phyloP scores from a whole-genome alignment of 2,888 invertebrate genomes.

The Julus scanicus region DNA sequence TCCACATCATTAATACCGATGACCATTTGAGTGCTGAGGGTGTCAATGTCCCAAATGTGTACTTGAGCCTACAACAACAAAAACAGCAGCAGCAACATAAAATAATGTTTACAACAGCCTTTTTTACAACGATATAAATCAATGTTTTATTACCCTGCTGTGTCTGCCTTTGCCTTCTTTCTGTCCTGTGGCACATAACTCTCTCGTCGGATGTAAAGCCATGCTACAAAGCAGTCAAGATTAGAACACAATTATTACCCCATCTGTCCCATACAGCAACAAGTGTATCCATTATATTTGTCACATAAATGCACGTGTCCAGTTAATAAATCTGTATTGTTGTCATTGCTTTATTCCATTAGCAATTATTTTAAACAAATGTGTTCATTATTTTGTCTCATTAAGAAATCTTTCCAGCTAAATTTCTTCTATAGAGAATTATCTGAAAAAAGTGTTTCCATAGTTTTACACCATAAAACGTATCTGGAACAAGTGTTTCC shows the following conservation, averaged over 20 bases:
- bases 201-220: slow-evolving; percentile 87
- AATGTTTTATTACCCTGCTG: slow-evolving; percentile 55
- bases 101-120: background rate
- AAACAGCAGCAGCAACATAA: background rate
- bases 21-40: slow-evolving; percentile 86
- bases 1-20: slow-evolving; percentile 92
- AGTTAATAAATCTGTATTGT: no score
- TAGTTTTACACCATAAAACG: no score
- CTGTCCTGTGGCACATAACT: slow-evolving; percentile 90
- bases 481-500: no score
- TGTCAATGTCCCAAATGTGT: slow-evolving; percentile 91
- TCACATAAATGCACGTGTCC: no score
- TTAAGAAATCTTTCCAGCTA: no score
- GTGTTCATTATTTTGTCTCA: no score
- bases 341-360: no score
- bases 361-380: no score
- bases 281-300: no score
- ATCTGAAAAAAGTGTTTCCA: no score
- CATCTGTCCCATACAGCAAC: no score
- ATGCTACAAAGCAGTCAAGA: slow-evolving; percentile 71
- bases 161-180: slow-evolving; percentile 64
- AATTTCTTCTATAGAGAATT: no score
- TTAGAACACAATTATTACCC: background rate
- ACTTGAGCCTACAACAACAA: slow-evolving; percentile 72
- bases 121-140: background rate